These are phyloP conservation scores for Danio rerio DNA, from an alignment of 2,113 vertebrate species.

Conservation along the genomic window DNA sequence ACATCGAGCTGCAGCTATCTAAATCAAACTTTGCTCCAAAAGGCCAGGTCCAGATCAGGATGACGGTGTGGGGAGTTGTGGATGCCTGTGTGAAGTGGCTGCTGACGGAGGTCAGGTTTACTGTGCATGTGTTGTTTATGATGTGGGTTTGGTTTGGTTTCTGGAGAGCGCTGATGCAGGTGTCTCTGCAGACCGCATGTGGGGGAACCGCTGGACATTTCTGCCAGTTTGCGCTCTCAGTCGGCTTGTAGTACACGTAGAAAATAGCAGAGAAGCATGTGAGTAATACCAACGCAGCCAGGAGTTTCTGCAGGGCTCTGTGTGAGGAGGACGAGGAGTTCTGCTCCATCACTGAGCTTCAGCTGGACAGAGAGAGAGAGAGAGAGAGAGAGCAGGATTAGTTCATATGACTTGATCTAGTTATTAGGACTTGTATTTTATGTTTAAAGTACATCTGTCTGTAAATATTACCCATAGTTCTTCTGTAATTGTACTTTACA, in stretches of 20 bases:
- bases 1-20: conserved; percentile 69
- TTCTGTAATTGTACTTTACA: no score
- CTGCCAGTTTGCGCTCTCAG: conserved; percentile 62
- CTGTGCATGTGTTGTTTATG: neutral
- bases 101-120: neutral
- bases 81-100: conserved; percentile 78
- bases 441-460: no score
- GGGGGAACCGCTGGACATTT: conserved; percentile 53
- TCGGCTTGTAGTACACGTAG: conserved; percentile 80
- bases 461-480: no score
- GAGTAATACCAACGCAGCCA: conserved; percentile 75
- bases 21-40: conserved; percentile 79
- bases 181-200: conserved; percentile 60
- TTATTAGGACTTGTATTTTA: no score
- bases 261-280: conserved; percentile 79
- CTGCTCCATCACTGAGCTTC: conserved; percentile 21
- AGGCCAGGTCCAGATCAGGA: conserved; percentile 88
- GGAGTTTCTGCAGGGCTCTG: conserved; percentile 65
- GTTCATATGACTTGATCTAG: no score
- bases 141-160: neutral
- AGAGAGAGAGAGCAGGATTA: neutral
- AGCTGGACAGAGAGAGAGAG: neutral
- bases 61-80: conserved; percentile 75
- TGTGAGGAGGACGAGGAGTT: no score
- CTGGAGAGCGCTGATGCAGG: neutral